Percentiles rank a stretch among this genome's conserved stretches.
These are phyloP conservation scores for Scolopax rusticola DNA, from an alignment of 2,797 vertebrate genomes.

Conservation along the genomic window DNA sequence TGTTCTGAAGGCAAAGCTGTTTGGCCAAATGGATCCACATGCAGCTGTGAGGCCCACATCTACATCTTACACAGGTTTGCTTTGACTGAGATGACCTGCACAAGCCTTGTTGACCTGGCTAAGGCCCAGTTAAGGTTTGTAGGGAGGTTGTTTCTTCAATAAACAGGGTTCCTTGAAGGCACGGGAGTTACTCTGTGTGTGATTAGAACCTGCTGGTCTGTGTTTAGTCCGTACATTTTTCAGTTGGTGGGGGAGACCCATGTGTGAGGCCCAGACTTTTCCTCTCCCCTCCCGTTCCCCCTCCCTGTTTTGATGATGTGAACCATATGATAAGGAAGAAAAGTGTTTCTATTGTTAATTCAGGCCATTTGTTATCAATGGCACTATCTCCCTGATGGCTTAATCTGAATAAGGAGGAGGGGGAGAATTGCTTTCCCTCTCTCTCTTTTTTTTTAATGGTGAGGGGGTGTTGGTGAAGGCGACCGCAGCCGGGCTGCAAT, in stretches of 20 bases:
- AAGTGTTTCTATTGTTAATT: slow-evolving; percentile 59
- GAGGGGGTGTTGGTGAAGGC: slow-evolving; percentile 45
- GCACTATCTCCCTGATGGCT: slow-evolving; percentile 62
- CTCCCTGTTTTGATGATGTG: not conserved
- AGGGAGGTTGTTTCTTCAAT: not conserved
- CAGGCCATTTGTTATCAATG: slow-evolving; percentile 55
- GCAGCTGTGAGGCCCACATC: not conserved
- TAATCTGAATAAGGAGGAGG: slow-evolving; percentile 22
- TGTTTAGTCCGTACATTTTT: not conserved
- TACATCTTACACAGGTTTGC: not conserved
- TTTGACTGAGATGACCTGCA: not conserved
- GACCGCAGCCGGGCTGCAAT: slow-evolving; percentile 25
- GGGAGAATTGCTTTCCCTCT: not conserved
- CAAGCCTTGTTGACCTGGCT: not conserved
- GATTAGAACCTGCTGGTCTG: not conserved
- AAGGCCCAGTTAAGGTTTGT: not conserved
- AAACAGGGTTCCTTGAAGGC: not conserved
- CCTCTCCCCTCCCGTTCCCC: not conserved
- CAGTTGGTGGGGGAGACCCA: not conserved
- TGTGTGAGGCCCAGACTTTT: not conserved
- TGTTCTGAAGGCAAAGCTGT: not conserved
- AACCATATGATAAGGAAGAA: slow-evolving; percentile 33
- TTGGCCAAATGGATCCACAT: not conserved
- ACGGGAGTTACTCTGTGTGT: not conserved
- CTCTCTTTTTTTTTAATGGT: not conserved